Conservation (phyloP, 2,888 invertebrate species). For the Patella ulyssiponensis region DNA sequence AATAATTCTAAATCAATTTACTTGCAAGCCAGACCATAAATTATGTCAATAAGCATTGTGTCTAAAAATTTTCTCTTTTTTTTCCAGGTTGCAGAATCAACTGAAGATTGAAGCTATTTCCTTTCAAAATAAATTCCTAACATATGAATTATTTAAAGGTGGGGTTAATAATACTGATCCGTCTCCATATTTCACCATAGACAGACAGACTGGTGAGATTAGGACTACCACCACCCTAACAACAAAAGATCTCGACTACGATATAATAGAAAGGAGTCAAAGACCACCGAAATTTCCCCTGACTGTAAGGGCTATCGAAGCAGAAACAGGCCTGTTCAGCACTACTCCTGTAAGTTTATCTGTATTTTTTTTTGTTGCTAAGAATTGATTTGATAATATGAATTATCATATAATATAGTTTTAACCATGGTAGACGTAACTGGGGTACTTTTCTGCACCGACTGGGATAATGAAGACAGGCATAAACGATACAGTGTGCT, state of each 20-base stretch:
- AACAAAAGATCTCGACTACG: neutral
- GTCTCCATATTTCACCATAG: conserved; percentile 59
- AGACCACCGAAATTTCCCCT: conserved; percentile 82
- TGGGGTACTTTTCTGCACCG: too few species aligned
- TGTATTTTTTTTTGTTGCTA: conserved; percentile 63
- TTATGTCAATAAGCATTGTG: too few species aligned
- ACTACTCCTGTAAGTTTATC: conserved; percentile 86
- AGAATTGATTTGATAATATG: too few species aligned
- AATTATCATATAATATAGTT: too few species aligned
- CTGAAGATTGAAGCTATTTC: conserved; percentile 97
- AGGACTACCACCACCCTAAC: conserved; percentile 76
- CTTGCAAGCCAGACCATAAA: too few species aligned
- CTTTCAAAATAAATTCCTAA: conserved; percentile 95
- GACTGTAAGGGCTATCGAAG: conserved; percentile 93
- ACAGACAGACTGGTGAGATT: conserved; percentile 78
- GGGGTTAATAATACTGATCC: conserved; percentile 86
- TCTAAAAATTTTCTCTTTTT: neutral
- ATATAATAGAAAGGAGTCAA: conserved; percentile 65
- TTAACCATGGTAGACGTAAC: too few species aligned
- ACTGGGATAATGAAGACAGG: too few species aligned
- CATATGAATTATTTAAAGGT: conserved; percentile 90
- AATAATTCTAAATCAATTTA: neutral
- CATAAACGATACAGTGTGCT: too few species aligned
- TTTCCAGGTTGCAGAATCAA: conserved; percentile 78
- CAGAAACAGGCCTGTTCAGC: conserved; percentile 95